These are phyloP conservation scores for Xylocampa areola DNA, from an alignment of 2,888 invertebrate genomes.

Conservation along the genomic window DNA sequence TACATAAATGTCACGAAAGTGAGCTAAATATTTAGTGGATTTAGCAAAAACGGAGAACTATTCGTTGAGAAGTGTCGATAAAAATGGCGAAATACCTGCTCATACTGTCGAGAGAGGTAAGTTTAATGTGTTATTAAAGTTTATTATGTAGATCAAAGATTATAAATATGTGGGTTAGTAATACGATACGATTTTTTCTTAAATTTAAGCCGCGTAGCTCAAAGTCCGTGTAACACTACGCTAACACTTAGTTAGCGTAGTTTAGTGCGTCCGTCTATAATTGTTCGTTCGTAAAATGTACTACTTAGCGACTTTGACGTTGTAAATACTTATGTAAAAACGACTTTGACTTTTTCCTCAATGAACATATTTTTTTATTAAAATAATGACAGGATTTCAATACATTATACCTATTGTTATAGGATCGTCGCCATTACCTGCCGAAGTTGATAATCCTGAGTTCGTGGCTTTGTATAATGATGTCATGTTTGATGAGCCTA, in stretches of 20 bases:
- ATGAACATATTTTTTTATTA: not conserved
- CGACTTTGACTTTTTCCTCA: not conserved
- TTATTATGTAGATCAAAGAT: not conserved
- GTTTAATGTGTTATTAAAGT: not conserved
- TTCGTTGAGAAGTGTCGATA: not conserved
- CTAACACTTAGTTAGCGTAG: constrained; percentile 17
- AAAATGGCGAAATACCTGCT: constrained; percentile 5
- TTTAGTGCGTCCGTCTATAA: constrained; percentile 17
- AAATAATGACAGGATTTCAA: constrained; percentile 8
- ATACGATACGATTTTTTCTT: not conserved
- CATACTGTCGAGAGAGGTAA: constrained; percentile 1
- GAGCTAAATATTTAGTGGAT: no score
- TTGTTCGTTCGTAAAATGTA: constrained; percentile 11
- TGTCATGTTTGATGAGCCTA: constrained; percentile 21
- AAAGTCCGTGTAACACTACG: constrained; percentile 17
- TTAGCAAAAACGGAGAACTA: not conserved
- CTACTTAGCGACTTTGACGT: constrained; percentile 18
- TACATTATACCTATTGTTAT: constrained; percentile 18
- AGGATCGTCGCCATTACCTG: constrained; percentile 25
- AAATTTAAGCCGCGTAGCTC: constrained; percentile 2
- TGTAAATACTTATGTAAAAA: constrained; percentile 15
- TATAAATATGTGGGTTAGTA: not conserved
- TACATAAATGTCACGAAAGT: no score
- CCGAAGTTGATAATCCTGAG: constrained; percentile 21
- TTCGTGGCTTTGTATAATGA: constrained; percentile 18